phyloP scores from a whole-genome alignment of 2,797 vertebrate species.

The Anomalospiza imberbis region DNA sequence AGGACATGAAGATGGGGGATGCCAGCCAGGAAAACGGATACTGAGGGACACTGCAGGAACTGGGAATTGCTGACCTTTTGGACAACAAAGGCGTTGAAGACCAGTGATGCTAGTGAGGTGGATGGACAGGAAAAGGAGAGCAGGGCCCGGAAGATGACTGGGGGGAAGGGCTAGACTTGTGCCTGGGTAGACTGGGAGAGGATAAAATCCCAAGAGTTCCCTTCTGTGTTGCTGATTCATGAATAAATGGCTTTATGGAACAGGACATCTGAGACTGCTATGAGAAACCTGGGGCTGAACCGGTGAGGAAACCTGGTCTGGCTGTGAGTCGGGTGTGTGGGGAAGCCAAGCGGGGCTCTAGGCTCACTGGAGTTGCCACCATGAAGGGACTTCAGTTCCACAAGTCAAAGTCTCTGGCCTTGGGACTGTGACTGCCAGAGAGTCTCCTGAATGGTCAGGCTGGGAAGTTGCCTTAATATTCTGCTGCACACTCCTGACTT shows the following conservation, averaged over 20 bases:
- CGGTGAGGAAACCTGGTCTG: neutral
- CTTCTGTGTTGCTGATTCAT: neutral
- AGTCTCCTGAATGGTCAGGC: neutral
- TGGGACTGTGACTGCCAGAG: neutral
- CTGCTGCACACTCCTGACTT: neutral
- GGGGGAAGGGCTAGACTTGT: fast-evolving
- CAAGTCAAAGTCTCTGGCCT: neutral
- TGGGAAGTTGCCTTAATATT: neutral
- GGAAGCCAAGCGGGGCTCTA: fast-evolving
- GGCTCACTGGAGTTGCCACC: neutral
- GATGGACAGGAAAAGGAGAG: neutral
- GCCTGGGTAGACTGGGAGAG: neutral
- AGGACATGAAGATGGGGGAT: neutral
- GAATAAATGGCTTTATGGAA: neutral
- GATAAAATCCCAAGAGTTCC: neutral
- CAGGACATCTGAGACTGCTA: neutral
- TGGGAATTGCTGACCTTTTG: neutral
- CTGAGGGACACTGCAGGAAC: neutral
- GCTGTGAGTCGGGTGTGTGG: neutral
- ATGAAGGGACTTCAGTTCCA: neutral
- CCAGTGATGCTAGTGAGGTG: neutral
- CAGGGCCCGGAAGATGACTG: fast-evolving
- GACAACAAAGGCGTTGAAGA: neutral
- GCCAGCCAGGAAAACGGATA: neutral
- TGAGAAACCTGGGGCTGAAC: neutral